Conservation (phyloP, 2,113 vertebrate genomes). For the Dromaius novaehollandiae region DNA sequence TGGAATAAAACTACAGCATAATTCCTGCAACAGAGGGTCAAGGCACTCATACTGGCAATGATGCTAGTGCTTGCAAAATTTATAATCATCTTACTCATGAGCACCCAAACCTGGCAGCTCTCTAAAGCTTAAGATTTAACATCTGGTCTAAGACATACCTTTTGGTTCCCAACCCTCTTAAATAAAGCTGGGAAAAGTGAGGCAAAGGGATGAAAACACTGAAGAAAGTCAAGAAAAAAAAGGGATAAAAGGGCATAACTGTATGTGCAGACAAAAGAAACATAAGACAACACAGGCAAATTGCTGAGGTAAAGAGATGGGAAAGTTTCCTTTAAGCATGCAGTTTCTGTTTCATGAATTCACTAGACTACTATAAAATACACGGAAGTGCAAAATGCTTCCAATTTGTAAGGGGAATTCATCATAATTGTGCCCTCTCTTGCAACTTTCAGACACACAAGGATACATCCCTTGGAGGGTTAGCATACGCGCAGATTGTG, state of each 20-base stretch:
- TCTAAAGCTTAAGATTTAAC: not conserved
- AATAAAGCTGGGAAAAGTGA: not conserved
- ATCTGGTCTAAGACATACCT: not conserved
- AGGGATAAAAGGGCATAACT: not conserved
- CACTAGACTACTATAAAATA: not conserved
- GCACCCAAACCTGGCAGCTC: not conserved
- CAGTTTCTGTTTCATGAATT: not conserved
- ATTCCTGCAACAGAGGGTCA: not conserved
- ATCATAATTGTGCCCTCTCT: not conserved
- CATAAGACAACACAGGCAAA: not conserved
- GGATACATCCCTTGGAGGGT: not conserved
- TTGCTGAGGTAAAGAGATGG: not conserved
- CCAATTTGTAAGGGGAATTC: not conserved
- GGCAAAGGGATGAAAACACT: not conserved
- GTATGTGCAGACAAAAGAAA: not conserved
- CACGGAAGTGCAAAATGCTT: not conserved
- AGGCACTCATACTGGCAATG: not conserved
- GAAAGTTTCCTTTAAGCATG: not conserved
- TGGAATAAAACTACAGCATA: not conserved
- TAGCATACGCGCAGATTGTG: not conserved
- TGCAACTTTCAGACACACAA: accelerated
- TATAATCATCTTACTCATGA: not conserved
- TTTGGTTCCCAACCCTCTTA: not conserved
- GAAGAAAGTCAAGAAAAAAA: not conserved
- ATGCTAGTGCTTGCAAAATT: not conserved